Base-by-base conservation (phyloP, 1,140 invertebrate species). In the Procambarus virginalis region DNA sequence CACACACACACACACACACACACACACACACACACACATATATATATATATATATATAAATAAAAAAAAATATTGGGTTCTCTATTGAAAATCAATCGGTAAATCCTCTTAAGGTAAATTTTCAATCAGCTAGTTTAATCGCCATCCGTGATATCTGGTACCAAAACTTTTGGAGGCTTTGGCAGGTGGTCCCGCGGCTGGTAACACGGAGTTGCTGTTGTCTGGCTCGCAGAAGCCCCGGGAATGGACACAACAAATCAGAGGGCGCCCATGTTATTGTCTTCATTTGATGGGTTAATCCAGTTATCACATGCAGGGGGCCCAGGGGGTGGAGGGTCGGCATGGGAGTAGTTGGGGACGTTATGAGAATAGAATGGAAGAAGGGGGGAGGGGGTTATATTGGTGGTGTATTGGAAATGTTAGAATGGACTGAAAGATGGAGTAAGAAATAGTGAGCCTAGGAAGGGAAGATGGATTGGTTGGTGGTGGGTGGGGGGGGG, bases 281-380 rank as follows among this genome's bases (percentile, higher is more conserved):
- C n/a, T 73, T 73, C 68, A 73, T 73, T 34, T 73, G 68, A 73
- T 34, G 3, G 68, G 68, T 73, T 73, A 73, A 34, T 73, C 68
- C 34, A 34, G n/a, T 73, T 73, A 73, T 73, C 68, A 45, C 68
- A 34, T 34, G n/a, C 68, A 34, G 68, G n/a, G 5, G 5, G 68
- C 6, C 8, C 6, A 8, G 68, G 68, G 34, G n/a, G 10, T 6
- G 20, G n/a, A 73, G 64, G 8, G 8, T 12, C 60, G 17, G 3
- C 4, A 68, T 10, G 17, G 64, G 64, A 20, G 64, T 17, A 4
- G 64, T 12, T 10, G 4, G 12, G 64, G 75, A 45, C 5, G 75
- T 73, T 4, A 73, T 22, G 68, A 20, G 22, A 10, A 34, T 0
- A 34, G n/a, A 20, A 73, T 34, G 68, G 68, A 73, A 34, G 68